Base-by-base conservation (phyloP, 2,113 vertebrate genomes). In the Ceuthmochares aereus region DNA sequence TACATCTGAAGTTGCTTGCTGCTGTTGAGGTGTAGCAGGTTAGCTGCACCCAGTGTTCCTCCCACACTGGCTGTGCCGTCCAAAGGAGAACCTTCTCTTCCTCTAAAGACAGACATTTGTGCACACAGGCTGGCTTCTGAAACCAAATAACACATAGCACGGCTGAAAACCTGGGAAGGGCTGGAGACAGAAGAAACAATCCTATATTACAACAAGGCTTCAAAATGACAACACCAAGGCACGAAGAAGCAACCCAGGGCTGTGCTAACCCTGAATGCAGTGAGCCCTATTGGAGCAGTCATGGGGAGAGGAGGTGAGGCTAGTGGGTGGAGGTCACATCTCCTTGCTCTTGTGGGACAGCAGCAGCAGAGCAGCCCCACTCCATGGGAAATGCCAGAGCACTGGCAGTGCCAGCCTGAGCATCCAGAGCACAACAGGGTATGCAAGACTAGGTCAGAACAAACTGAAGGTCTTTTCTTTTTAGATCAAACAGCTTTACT, bases 31-130 rank as follows among this genome's bases (percentile, higher is more conserved):
- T 0, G 0, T 21, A 17, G 18, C 21, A 63, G 30, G 34, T 36
- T 1, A 2, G 21, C 17, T 47, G 43, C 42, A 55, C 55, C 47
- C 2, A 5, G 37, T 36, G 25, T 30, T 32, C 22, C 9, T 86
- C 37, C 49, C 2, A 1, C 3, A 7, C 6, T 3, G 27, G 8
- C 51, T 0, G 0, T 21, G 15, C 8, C 6, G 32, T 7, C 29
- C 52, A 47, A 15, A 27, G 34, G 12, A 76, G 89, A 40, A 3
- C 21, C 34, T 79, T n/a, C 42, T 21, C 15, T 32, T 14, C 5
- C 22, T 72, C 64, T 29, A 19, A 0, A 42, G 18, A 30, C 5
- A 62, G 47, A 11, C 9, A 13, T 9, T 21, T 63, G 12, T 63
- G 37, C 42, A 72, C 82, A 67, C 30, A 70, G 16, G 8, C 17